These are phyloP conservation scores for Solenopsis fugax DNA, from an alignment of 1,140 invertebrate species.

Conservation along the genomic window DNA sequence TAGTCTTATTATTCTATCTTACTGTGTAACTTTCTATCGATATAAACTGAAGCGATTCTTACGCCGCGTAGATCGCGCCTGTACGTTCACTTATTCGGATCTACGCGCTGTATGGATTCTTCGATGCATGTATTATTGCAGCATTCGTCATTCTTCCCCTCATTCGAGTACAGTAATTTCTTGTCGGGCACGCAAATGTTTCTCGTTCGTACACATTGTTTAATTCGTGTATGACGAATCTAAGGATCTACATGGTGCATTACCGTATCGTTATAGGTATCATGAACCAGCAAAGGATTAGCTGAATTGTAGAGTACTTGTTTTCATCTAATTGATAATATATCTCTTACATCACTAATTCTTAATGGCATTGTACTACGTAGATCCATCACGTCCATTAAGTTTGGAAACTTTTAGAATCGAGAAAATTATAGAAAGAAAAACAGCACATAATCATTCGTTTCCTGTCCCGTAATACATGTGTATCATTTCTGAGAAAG, in stretches of 20 bases:
- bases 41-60: conserved; percentile 62
- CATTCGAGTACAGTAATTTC: conserved; percentile 42
- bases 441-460: not conserved
- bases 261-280: not conserved
- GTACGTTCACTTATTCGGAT: conserved; percentile 18
- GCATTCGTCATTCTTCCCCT: conserved; percentile 27
- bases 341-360: not conserved
- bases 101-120: conserved; percentile 50
- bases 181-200: not conserved
- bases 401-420: not conserved
- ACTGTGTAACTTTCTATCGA: conserved; percentile 71
- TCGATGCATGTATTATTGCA: conserved; percentile 37
- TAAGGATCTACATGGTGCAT: not conserved
- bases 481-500: not conserved
- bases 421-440: not conserved
- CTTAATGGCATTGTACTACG: not conserved
- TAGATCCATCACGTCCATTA: conserved; percentile 6
- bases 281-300: not conserved
- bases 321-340: conserved; percentile 3
- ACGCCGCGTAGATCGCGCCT: conserved; percentile 56
- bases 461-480: not conserved
- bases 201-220: conserved; percentile 1
- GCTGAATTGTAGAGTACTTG: not conserved
- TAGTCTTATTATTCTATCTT: conserved; percentile 76
- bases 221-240: conserved; percentile 4